A percentile compares a stretch with the other conserved stretches of the same genome.
Conservation (phyloP, 37 sponge, comb jelly and placozoan genomes). For the Petrosia ficiformis region DNA sequence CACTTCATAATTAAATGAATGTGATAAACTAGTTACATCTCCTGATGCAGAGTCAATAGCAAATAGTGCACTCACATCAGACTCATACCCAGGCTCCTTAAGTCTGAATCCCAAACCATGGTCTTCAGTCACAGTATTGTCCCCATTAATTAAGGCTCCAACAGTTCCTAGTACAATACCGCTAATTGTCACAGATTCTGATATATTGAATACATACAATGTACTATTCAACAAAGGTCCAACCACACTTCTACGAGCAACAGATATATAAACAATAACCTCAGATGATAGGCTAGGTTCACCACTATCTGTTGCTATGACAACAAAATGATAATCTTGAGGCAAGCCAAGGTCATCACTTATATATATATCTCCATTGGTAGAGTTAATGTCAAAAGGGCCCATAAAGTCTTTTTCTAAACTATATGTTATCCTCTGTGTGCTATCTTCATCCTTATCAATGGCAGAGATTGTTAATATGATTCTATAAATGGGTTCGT, state of each 20-base stretch:
- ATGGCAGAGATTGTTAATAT: constrained; percentile 23
- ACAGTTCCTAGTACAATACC: constrained; percentile 13
- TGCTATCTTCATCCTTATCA: constrained; percentile 33
- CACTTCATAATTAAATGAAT: constrained; percentile 43
- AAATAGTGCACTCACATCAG: constrained; percentile 10
- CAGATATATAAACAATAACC: constrained; percentile 36
- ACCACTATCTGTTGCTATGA: constrained; percentile 26
- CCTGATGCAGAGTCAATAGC: constrained; percentile 37
- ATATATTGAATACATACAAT: constrained; percentile 20
- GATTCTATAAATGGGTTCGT: not conserved
- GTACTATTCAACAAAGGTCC: constrained; percentile 13
- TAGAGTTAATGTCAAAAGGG: constrained; percentile 32
- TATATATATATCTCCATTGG: constrained; percentile 19
- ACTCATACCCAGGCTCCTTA: not conserved
- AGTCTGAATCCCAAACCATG: constrained; percentile 18
- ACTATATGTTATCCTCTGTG: constrained; percentile 21
- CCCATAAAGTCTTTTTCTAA: not conserved
- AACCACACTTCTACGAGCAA: constrained; percentile 20
- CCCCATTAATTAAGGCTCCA: constrained; percentile 19
- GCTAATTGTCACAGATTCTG: constrained; percentile 18
- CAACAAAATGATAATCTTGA: constrained; percentile 39
- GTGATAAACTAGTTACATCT: not conserved
- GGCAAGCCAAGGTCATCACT: not conserved
- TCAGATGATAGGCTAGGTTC: not conserved
- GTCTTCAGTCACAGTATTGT: constrained; percentile 3